These are phyloP conservation scores for Salarias fasciatus DNA, from an alignment of 2,797 vertebrate genomes.

Conservation along the genomic window DNA sequence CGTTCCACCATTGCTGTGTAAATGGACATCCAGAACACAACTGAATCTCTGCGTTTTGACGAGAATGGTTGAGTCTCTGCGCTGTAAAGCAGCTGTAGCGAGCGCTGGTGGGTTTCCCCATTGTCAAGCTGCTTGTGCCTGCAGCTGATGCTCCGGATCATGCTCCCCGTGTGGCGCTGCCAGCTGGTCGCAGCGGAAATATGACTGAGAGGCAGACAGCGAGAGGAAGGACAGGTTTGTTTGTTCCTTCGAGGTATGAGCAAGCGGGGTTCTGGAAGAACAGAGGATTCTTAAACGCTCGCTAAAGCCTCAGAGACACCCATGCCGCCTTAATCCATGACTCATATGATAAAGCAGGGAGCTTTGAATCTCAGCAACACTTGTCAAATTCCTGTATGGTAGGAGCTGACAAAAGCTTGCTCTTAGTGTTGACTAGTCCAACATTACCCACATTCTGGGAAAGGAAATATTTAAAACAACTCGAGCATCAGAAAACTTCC, in stretches of 20 bases:
- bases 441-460: too few relatives aligned
- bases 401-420: too few relatives aligned
- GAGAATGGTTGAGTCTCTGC: too few relatives aligned
- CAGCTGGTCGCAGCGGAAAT: slow-evolving; percentile 66
- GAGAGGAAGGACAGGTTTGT: slow-evolving; percentile 64
- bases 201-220: slow-evolving; percentile 43
- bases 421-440: too few relatives aligned
- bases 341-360: slow-evolving; percentile 56
- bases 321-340: slow-evolving; percentile 69
- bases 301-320: slow-evolving; percentile 72
- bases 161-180: slow-evolving; percentile 47
- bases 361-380: slow-evolving; percentile 63
- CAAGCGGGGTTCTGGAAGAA: slow-evolving; percentile 58
- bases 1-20: too few relatives aligned
- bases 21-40: too few relatives aligned
- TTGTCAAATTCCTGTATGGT: slow-evolving; percentile 31
- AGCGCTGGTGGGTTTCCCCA: too few relatives aligned
- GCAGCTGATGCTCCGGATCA: slow-evolving; percentile 68
- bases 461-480: too few relatives aligned
- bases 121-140: not conserved
- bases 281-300: slow-evolving; percentile 66
- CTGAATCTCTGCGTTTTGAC: too few relatives aligned
- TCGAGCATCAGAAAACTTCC: too few relatives aligned
- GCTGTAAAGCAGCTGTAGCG: too few relatives aligned
- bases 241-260: slow-evolving; percentile 61